These are phyloP conservation scores for Dromaius novaehollandiae DNA, from an alignment of 2,113 vertebrate species.

Conservation along the genomic window DNA sequence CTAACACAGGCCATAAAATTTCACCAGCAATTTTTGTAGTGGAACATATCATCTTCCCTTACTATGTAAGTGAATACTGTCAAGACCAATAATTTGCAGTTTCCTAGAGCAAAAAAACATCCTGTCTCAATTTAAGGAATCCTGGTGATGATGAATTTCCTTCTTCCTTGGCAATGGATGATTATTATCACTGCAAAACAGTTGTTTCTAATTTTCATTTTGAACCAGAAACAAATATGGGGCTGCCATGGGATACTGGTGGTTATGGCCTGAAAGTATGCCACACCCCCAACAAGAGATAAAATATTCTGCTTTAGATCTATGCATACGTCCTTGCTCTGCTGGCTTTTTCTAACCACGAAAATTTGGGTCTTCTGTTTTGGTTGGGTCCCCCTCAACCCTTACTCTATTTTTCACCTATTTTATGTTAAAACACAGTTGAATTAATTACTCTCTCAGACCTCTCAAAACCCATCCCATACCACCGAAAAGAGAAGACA, in stretches of 20 bases:
- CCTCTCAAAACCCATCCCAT: background rate
- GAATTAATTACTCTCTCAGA: background rate
- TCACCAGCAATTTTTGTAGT: slow-evolving; percentile 18
- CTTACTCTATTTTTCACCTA: background rate
- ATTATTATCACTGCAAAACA: slow-evolving; percentile 17
- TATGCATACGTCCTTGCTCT: background rate
- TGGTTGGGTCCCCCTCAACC: background rate
- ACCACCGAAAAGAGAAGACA: background rate
- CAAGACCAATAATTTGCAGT: background rate
- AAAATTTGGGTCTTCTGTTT: background rate
- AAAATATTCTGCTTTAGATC: background rate
- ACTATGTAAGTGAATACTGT: slow-evolving; percentile 33
- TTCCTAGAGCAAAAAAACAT: slow-evolving; percentile 43
- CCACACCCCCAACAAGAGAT: background rate
- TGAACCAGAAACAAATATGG: background rate
- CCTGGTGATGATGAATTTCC: slow-evolving; percentile 17
- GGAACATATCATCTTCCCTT: background rate
- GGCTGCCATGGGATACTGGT: background rate
- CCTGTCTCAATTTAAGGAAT: slow-evolving; percentile 44
- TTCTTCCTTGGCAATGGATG: slow-evolving; percentile 2
- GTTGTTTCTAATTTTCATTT: slow-evolving; percentile 38
- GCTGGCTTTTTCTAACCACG: background rate
- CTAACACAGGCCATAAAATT: slow-evolving; percentile 35
- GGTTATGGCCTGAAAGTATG: background rate
- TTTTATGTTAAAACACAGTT: background rate